phyloP scores from a whole-genome alignment of 2,797 vertebrate genomes.

The Galaxias olidus region DNA sequence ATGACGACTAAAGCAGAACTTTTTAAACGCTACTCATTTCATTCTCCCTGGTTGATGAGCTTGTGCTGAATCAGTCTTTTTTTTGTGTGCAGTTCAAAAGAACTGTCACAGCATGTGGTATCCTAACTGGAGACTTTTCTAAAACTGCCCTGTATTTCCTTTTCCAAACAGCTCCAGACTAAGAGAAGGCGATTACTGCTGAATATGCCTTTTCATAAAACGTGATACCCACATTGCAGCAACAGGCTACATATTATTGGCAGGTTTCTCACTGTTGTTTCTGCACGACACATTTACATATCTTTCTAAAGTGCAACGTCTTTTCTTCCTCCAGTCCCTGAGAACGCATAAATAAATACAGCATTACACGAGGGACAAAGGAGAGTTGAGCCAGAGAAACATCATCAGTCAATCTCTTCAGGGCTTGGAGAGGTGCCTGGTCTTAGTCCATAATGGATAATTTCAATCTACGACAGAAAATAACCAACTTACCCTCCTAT shows the following conservation, averaged over 20 bases:
- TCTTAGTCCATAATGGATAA: no score
- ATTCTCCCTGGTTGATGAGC: constrained; percentile 16
- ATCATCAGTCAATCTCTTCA: constrained; percentile 42
- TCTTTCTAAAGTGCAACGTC: constrained; percentile 40
- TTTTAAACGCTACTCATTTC: no score
- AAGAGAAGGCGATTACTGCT: constrained; percentile 2
- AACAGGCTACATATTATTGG: no score
- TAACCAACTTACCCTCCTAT: no score
- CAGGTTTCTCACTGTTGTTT: background rate
- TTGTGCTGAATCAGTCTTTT: constrained; percentile 22
- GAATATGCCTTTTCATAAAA: constrained; percentile 19
- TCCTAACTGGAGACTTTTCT: constrained; percentile 16
- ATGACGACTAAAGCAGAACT: no score
- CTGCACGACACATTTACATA: constrained; percentile 21
- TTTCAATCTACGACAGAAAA: no score
- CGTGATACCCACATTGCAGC: no score
- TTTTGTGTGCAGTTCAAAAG: constrained; percentile 30
- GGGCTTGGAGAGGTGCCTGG: constrained; percentile 33
- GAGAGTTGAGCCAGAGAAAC: constrained; percentile 45
- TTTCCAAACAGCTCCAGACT: constrained; percentile 1
- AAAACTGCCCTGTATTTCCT: constrained; percentile 15
- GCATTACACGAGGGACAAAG: constrained; percentile 29
- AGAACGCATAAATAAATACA: constrained; percentile 41
- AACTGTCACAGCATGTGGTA: constrained; percentile 26
- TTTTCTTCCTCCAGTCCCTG: no score